Conservation (phyloP, 2,888 invertebrate species). For the Chrysotoxum bicinctum region DNA sequence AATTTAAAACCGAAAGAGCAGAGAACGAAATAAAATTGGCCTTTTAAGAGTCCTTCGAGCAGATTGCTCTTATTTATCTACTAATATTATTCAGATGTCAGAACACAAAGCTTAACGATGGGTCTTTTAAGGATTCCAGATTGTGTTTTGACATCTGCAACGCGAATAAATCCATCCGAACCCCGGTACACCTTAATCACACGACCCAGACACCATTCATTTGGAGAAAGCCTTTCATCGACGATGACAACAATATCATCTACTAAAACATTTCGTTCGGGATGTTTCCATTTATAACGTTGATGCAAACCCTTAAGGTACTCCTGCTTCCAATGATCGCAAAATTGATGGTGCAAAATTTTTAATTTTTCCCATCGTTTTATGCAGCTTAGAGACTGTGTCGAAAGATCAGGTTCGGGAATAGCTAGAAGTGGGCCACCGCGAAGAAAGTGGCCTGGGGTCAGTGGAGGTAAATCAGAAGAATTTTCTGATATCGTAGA, state of each 20-base stretch:
- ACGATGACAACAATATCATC: not conserved
- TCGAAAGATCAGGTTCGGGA: not conserved
- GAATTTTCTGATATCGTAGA: not conserved
- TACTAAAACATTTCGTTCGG: not conserved
- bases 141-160: not conserved
- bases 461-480: not conserved
- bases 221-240: not conserved
- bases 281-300: not conserved
- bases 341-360: not conserved
- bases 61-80: not conserved
- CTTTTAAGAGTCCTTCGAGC: too few relatives aligned
- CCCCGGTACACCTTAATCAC: not conserved
- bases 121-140: not conserved
- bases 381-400: not conserved
- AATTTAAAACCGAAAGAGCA: too few relatives aligned
- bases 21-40: too few relatives aligned
- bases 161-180: not conserved
- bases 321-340: slow-evolving; percentile 2
- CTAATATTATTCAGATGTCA: not conserved
- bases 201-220: not conserved
- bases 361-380: slow-evolving; percentile 5
- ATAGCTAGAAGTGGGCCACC: slow-evolving; percentile 1
- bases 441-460: slow-evolving; percentile 4
- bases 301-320: not conserved
- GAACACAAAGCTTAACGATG: not conserved